Conservation (phyloP, 2,888 invertebrate genomes). For the Germaria angustata region DNA sequence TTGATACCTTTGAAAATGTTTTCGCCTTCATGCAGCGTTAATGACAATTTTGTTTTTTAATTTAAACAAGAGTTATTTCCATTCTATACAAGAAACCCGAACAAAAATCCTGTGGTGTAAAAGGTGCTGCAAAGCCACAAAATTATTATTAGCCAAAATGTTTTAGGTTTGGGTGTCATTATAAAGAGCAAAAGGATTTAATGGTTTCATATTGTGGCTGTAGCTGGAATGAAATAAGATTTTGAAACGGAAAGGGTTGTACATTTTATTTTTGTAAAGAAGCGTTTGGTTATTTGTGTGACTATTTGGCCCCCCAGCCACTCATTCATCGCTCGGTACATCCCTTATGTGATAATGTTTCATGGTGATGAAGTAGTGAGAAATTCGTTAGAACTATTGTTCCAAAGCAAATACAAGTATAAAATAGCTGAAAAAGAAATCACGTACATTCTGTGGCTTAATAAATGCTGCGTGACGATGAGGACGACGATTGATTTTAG, state of each 20-base stretch:
- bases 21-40: conserved; percentile 64
- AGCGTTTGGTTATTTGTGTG: conserved; percentile 45
- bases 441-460: conserved; percentile 51
- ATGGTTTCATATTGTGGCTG: conserved; percentile 51
- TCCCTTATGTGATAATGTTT: conserved; percentile 41
- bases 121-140: conserved; percentile 68
- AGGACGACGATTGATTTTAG: conserved; percentile 49
- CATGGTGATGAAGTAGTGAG: conserved; percentile 61
- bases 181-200: conserved; percentile 54
- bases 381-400: conserved; percentile 64
- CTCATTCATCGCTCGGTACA: background rate
- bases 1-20: conserved; percentile 39
- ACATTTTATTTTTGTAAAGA: conserved; percentile 28
- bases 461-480: conserved; percentile 38
- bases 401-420: conserved; percentile 20
- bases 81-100: background rate
- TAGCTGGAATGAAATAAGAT: background rate
- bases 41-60: conserved; percentile 55
- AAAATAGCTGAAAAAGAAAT: background rate
- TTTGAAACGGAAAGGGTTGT: conserved; percentile 53
- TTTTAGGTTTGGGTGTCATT: conserved; percentile 62
- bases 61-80: background rate
- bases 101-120: conserved; percentile 60
- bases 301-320: conserved; percentile 18
- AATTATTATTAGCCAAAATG: conserved; percentile 66